Evolutionary conservation across 2,888 invertebrate genomes (phyloP), one percentile per base, ranked within the genome.

Genomic region (Agapostemon virescens): DNA sequence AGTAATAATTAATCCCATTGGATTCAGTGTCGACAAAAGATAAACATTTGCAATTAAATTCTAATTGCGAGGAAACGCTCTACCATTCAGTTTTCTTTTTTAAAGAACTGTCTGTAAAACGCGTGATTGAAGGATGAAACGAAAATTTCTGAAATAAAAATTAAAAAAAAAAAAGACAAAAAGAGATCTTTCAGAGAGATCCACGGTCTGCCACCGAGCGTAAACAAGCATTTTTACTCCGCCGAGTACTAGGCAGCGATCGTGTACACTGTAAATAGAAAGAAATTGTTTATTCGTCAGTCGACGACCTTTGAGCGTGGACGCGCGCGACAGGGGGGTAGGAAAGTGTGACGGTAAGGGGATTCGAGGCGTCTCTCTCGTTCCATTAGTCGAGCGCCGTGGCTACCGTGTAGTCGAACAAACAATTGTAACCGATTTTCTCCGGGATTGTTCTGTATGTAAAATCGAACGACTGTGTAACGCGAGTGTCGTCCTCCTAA

Each of bases 351-450:
- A 58, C 30, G 58, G 58, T 73, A 77, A 55, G 55, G 81, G 77
- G 76, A 72, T 79, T 83, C 80, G 69, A 77, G 55, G 82, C 78
- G 80, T 87, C 84, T 86, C 85, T 87, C 86, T 88, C 86, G 85
- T 86, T 86, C 83, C 58, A 85, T 87, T 85, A 88, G 88, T 88
- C 89, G 87, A 87, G 85, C 81, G 81, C 80, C 84, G 81, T 88
- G 89, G 86, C 90, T 90, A 90, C 90, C 87, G 85, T 89, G 89
- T 90, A 90, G 89, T 89, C 89, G 84, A 88, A 85, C 74, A 82
- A 78, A 58, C 17, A n/a, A 70, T 77, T 83, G 71, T 81, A 55
- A 80, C 66, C 81, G 69, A 81, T 86, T 84, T 82, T 81, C 85
- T 80, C 84, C 81, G 85, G 77, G 73, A 63, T 84, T 80, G 85